These are phyloP conservation scores for Rhinoraja longicauda DNA, from an alignment of 2,797 vertebrate species.

Conservation along the genomic window DNA sequence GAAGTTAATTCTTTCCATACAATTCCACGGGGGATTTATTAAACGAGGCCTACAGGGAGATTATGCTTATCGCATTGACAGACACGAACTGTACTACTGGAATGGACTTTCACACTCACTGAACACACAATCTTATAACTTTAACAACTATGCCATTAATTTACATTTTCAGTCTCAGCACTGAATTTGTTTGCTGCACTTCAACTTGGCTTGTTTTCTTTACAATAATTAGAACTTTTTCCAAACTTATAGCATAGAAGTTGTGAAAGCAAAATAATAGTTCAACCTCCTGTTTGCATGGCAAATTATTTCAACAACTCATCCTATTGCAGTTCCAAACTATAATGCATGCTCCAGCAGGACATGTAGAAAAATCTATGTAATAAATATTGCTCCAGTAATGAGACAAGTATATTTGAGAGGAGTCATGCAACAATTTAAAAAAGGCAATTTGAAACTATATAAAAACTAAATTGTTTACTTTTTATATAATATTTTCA, in stretches of 20 bases:
- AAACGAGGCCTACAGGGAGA: conserved; percentile 40
- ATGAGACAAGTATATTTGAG: not conserved
- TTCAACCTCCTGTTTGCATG: not conserved
- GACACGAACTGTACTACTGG: conserved; percentile 39
- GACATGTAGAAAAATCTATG: not conserved
- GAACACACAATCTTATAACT: conserved; percentile 41
- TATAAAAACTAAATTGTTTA: not conserved
- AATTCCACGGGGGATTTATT: conserved; percentile 46
- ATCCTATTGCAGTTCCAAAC: too few species aligned
- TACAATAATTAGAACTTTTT: not conserved
- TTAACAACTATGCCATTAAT: conserved; percentile 36
- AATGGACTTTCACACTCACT: conserved; percentile 43
- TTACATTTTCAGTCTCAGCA: conserved; percentile 9
- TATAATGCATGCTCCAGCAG: not conserved
- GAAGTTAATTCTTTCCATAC: conserved; percentile 41
- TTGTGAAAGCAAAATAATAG: not conserved
- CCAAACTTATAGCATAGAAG: not conserved
- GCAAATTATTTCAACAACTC: not conserved
- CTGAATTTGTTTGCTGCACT: conserved; percentile 11
- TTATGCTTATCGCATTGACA: conserved; percentile 45
- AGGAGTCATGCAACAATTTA: not conserved
- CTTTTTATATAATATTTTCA: not conserved
- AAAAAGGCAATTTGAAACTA: too few species aligned
- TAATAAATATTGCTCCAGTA: not conserved
- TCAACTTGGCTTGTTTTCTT: not conserved